Evolutionary conservation across 2,113 vertebrate genomes (phyloP).

Genomic region (Rhinogobius similis): DNA sequence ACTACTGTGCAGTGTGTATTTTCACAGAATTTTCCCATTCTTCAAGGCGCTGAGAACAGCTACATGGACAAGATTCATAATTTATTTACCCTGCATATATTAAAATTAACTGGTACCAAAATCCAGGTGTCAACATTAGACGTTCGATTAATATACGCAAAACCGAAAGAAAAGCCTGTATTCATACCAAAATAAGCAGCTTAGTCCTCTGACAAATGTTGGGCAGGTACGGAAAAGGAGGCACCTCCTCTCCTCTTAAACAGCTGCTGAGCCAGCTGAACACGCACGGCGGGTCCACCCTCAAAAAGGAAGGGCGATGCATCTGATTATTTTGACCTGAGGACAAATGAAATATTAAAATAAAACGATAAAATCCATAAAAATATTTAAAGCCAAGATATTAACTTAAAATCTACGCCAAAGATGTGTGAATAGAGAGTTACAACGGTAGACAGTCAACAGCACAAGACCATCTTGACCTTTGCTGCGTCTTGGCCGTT

Average conservation of each 20-base stretch:
- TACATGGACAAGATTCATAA: too few species aligned
- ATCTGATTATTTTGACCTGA: slow-evolving; percentile 88
- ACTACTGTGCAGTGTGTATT: background rate
- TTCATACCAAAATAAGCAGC: slow-evolving; percentile 88
- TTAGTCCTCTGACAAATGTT: slow-evolving; percentile 91
- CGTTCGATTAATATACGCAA: background rate
- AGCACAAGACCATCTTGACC: slow-evolving; percentile 7
- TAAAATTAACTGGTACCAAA: too few species aligned
- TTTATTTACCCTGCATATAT: too few species aligned
- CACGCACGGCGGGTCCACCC: slow-evolving; percentile 87
- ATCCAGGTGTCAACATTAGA: too few species aligned
- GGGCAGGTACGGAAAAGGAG: slow-evolving; percentile 89
- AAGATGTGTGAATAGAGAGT: background rate
- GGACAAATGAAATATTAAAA: background rate
- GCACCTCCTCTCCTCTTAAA: slow-evolving; percentile 81
- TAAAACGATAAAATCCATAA: background rate
- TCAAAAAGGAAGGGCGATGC: slow-evolving; percentile 86
- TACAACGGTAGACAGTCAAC: background rate
- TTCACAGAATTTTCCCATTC: background rate
- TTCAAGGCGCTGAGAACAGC: too few species aligned
- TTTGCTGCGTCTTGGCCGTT: slow-evolving; percentile 27
- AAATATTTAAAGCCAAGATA: background rate
- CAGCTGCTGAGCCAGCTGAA: slow-evolving; percentile 93
- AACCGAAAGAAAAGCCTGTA: background rate
- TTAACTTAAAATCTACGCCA: background rate